Base-by-base conservation (phyloP, 2,113 vertebrate genomes). In the Lycocorax pyrrhopterus region DNA sequence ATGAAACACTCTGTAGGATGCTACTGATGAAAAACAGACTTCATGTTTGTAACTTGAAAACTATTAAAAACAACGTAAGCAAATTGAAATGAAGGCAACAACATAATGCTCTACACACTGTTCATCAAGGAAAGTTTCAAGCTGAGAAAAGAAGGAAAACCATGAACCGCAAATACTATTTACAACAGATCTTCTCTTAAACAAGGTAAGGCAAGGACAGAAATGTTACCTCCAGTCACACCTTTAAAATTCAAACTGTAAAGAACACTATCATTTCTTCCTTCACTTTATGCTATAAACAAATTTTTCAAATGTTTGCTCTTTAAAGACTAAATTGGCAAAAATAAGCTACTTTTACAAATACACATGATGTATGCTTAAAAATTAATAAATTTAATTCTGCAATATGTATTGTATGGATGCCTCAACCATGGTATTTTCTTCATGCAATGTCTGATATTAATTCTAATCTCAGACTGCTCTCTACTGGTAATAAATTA, bases 401-500 rank as follows among this genome's bases (percentile, higher is more conserved):
- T 84, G 59, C 25, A 83, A 41, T 81, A 53, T 86, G 67, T 84
- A 94, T 95, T 88, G 59, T 80, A 81, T 53, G 71, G 68, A 35
- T 86, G 72, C 78, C 67, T 90, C 80, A 94, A 15, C 46, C 74
- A 89, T 63, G 80, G 62, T 51, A 75, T 88, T 96, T 93, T 96
- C 79, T 91, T 95, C 71, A 44, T 84, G 73, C 58, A 95, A 95
- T 39, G 30, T 17, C 73, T 33, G 4, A 59, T 93, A 96, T 97
- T 97, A 96, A 98, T 96, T 97, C 91, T 97, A 97, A 98, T 97
- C 97, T 97, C 97, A 97, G 53, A 97, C 94, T 98, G 97, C 97
- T 97, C 98, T 97, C 97, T 98, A 94, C 97, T 98, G 98, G 97
- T 95, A 91, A 97, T 96, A 95, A 97, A 96, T 97, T 94, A 97